Evolutionary conservation across 2,888 invertebrate genomes (phyloP).

Genomic region (Nymphalis polychloros): DNA sequence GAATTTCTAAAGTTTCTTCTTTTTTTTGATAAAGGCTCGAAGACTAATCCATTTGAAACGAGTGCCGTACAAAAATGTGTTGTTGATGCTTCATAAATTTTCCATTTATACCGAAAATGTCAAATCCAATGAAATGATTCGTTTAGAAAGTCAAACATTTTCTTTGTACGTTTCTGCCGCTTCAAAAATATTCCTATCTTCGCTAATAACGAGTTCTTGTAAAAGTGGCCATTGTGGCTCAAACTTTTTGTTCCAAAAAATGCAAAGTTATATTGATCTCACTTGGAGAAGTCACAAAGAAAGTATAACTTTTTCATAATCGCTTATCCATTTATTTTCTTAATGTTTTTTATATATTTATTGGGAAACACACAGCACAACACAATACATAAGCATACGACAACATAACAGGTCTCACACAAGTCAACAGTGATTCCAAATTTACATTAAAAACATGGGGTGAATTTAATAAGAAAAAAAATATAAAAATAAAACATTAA

Average conservation of each 20-base stretch:
- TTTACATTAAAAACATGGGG: too few species aligned
- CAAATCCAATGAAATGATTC: not conserved
- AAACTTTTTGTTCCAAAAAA: constrained; percentile 20
- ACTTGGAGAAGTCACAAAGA: not conserved
- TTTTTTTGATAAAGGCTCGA: too few species aligned
- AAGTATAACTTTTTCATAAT: not conserved
- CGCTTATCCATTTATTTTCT: not conserved
- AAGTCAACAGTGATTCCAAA: too few species aligned
- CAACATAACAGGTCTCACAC: too few species aligned
- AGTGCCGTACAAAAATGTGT: not conserved
- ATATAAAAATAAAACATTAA: too few species aligned
- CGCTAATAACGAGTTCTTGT: not conserved
- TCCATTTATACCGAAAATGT: not conserved
- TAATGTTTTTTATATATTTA: too few species aligned
- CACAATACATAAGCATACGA: too few species aligned
- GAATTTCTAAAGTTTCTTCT: too few species aligned
- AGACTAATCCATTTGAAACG: too few species aligned
- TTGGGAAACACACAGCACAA: too few species aligned
- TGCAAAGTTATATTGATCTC: not conserved
- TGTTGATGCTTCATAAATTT: not conserved
- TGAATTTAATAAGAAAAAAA: too few species aligned
- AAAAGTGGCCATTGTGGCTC: constrained; percentile 6
- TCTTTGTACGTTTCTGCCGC: not conserved
- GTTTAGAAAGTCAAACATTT: not conserved
- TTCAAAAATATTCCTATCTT: not conserved